Evolutionary conservation across 2,797 vertebrate species (phyloP), one percentile per base, ranked within the genome.

Genomic region (Scomberomorus guttatus): DNA sequence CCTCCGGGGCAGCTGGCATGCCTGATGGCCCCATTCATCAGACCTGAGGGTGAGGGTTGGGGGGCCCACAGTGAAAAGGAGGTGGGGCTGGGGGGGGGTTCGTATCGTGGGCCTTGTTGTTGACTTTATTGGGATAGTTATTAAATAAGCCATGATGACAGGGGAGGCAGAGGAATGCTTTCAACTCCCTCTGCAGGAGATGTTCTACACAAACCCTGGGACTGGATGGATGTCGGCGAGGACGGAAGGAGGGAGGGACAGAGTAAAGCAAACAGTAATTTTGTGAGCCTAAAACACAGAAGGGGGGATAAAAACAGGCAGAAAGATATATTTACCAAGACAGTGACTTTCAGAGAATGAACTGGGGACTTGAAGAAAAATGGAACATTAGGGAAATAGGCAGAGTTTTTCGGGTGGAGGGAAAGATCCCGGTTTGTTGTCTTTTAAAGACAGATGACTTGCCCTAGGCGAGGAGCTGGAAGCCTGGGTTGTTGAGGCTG

Each of bases 111-210:
- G 75, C 54, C 75, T 94, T 93, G 93, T 93, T 95, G 90, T 94
- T 95, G 94, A 96, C 96, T 96, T 94, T 95, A 95, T 95, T 95
- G 93, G 94, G 92, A 95, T 95, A 89, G 93, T 95, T 96, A 92
- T 95, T 95, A 95, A 96, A 96, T 94, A 94, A 96, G 95, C 90
- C 92, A 91, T 85, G 87, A 94, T 95, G 94, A 96, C 90, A 95
- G 92, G 94, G 87, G 54, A 93, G 88, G 52, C 72, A 87, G 94
- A 95, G 94, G 93, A 95, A 90, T 90, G 89, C 94, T 96, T 96
- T 96, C 93, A 94, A 91, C 86, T 15, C 25, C 72, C 94, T 90
- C 95, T 70, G 89, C 85, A 89, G 94, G 95, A 95, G 94, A 82
- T 92, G 93, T 92, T 83, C 84, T 80, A 86, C 87, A 89, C 89